Percentiles rank a stretch among this genome's conserved stretches.
Conservation (phyloP, 2,113 vertebrate genomes). For the Corydoras maculifer region DNA sequence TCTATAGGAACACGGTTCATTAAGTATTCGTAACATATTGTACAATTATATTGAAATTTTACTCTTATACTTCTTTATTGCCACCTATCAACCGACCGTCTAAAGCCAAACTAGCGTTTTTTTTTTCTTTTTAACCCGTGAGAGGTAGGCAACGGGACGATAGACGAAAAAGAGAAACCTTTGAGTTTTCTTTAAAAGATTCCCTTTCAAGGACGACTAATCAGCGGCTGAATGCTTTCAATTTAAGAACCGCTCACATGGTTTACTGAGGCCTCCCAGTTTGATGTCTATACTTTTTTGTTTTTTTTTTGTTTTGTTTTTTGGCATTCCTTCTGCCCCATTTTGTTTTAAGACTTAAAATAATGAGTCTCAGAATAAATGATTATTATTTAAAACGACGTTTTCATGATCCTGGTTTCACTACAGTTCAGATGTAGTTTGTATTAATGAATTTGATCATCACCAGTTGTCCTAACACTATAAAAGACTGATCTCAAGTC, state of each 20-base stretch:
- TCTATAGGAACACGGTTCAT: neutral
- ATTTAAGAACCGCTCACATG: conserved; percentile 36
- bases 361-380: neutral
- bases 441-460: neutral
- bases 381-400: no score
- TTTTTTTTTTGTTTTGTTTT: neutral
- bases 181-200: conserved; percentile 37
- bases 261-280: conserved; percentile 9
- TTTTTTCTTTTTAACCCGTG: neutral
- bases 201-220: conserved; percentile 45
- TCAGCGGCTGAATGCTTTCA: conserved; percentile 39
- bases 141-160: conserved; percentile 22
- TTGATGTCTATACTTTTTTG: conserved; percentile 1
- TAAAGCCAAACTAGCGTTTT: conserved; percentile 4
- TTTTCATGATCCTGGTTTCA: neutral
- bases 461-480: no score
- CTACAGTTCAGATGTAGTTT: neutral
- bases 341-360: neutral
- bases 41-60: neutral
- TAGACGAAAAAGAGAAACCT: conserved; percentile 29
- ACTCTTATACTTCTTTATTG: neutral
- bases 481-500: no score
- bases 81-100: neutral
- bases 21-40: neutral
- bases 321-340: neutral